phyloP scores from a whole-genome alignment of 37 sponge, comb jelly and placozoan species.

The Aphrocallistes beatrix region DNA sequence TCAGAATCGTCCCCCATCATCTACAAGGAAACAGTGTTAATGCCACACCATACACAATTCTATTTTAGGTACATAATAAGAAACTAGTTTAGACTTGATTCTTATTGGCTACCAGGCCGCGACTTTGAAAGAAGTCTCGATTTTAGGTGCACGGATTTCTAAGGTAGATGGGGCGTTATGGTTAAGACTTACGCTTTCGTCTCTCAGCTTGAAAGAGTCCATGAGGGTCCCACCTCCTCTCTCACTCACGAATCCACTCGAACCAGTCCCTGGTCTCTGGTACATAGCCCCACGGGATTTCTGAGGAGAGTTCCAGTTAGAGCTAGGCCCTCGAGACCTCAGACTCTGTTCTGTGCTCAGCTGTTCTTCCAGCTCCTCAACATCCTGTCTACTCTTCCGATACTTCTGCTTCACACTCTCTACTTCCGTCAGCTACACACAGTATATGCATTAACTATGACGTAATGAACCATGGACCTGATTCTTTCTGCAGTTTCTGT shows the following conservation, averaged over 20 bases:
- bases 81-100: no score
- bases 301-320: background rate
- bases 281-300: background rate
- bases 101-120: no score
- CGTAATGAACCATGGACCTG: no score
- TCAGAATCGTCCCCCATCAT: no score
- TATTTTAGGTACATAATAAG: no score
- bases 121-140: no score
- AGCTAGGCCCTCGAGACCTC: background rate
- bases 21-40: no score
- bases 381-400: background rate
- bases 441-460: no score
- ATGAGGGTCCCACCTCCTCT: background rate
- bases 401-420: background rate
- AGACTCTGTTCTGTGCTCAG: background rate
- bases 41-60: no score
- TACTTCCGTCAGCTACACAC: background rate
- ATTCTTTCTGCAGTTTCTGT: no score
- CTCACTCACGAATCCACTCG: background rate
- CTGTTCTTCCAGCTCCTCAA: conserved; percentile 2
- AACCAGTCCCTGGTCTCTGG: background rate
- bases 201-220: background rate
- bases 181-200: background rate
- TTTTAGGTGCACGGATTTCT: no score
- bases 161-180: no score